phyloP scores from a whole-genome alignment of 1,140 invertebrate genomes.

The Drosophila arawakana region DNA sequence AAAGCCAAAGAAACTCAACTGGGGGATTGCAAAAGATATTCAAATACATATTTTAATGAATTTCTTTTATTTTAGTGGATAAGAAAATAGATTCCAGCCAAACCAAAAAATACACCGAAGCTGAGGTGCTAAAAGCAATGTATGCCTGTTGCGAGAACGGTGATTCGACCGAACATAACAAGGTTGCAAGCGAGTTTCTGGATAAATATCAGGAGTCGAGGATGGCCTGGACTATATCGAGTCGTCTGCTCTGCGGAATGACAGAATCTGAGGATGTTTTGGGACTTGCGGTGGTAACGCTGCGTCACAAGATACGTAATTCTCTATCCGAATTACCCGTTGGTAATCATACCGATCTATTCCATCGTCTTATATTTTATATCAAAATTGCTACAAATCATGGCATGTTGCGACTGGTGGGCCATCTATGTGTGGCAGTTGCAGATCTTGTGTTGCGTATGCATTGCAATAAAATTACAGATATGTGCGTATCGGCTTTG shows the following conservation, averaged over 20 bases:
- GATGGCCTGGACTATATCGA: neutral
- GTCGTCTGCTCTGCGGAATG: neutral
- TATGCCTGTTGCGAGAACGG: neutral
- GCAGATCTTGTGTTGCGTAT: neutral
- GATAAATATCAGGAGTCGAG: neutral
- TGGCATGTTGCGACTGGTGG: neutral
- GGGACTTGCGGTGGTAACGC: neutral
- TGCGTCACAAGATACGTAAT: neutral
- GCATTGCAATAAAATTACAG: neutral
- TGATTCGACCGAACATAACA: neutral
- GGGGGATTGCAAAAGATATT: too few species aligned
- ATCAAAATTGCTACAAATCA: neutral
- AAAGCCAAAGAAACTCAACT: too few species aligned
- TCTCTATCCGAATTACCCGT: neutral
- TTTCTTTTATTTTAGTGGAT: too few species aligned
- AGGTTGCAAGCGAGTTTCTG: neutral
- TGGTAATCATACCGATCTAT: neutral
- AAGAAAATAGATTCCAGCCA: too few species aligned
- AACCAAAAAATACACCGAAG: neutral
- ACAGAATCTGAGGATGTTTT: neutral
- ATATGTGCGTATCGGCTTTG: too few species aligned
- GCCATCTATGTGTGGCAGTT: neutral
- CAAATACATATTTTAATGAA: too few species aligned
- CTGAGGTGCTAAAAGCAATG: neutral
- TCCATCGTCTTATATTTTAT: neutral